Conservation (phyloP, 2,113 vertebrate genomes). For the Ictidomys tridecemlineatus region DNA sequence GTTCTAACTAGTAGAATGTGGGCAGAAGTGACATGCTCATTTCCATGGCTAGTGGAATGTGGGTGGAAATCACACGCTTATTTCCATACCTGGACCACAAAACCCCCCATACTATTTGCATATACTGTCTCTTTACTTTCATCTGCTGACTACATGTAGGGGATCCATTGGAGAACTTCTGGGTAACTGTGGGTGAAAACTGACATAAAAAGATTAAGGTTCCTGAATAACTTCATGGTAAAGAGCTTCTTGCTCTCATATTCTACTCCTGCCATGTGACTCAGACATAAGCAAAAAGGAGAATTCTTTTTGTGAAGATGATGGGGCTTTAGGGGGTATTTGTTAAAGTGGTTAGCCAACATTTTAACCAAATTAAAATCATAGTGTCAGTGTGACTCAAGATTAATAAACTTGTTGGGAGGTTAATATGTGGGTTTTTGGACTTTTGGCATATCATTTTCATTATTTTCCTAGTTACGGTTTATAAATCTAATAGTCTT, state of each 20-base stretch:
- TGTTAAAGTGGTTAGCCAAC: background rate
- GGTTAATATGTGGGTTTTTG: background rate
- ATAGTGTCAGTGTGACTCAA: background rate
- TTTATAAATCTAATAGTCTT: slow-evolving; percentile 8
- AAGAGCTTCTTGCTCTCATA: background rate
- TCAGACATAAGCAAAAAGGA: background rate
- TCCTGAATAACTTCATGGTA: background rate
- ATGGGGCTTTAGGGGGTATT: background rate
- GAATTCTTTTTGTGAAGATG: background rate
- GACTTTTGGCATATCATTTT: background rate
- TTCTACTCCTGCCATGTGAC: background rate
- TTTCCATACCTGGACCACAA: background rate
- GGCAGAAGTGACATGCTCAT: no score
- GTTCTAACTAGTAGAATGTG: background rate
- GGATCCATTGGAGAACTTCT: background rate
- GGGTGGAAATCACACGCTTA: background rate
- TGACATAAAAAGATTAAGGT: background rate
- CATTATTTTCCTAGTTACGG: background rate
- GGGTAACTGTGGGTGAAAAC: background rate
- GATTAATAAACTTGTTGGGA: background rate
- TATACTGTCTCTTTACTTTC: background rate
- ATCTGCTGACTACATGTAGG: background rate
- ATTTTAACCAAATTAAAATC: background rate
- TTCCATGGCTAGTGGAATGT: no score
- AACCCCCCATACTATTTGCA: background rate